Conservation (phyloP, 2,888 invertebrate genomes). For the Oasisia sp. region DNA sequence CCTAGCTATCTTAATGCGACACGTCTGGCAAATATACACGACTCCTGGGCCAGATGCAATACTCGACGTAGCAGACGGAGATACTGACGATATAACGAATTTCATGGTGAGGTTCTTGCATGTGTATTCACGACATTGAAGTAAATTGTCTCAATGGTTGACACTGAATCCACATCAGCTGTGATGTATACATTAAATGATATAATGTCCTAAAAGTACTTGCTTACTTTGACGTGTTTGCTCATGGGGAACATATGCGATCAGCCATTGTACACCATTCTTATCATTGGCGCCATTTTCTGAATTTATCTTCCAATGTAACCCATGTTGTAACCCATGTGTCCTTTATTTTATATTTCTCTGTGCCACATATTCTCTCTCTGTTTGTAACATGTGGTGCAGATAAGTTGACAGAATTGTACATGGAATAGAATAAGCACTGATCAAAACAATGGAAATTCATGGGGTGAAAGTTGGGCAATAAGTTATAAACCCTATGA, state of each 20-base stretch:
- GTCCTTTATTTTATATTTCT: no score
- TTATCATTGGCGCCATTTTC: no score
- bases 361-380: no score
- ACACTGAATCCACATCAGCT: not conserved
- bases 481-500: not conserved
- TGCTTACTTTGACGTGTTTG: no score
- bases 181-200: not conserved
- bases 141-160: not conserved
- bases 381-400: not conserved
- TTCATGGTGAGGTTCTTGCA: not conserved
- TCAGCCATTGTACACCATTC: no score
- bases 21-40: not conserved
- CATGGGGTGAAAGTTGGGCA: not conserved
- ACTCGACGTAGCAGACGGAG: not conserved
- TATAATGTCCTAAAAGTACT: no score
- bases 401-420: no score
- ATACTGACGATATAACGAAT: not conserved
- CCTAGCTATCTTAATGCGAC: not conserved
- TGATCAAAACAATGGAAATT: not conserved
- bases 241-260: no score
- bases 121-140: not conserved
- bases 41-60: not conserved
- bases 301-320: no score
- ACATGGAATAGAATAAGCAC: not conserved
- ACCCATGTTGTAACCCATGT: no score